Evolutionary conservation across 2,888 invertebrate genomes (phyloP).

Genomic region (Octodonta nipae): DNA sequence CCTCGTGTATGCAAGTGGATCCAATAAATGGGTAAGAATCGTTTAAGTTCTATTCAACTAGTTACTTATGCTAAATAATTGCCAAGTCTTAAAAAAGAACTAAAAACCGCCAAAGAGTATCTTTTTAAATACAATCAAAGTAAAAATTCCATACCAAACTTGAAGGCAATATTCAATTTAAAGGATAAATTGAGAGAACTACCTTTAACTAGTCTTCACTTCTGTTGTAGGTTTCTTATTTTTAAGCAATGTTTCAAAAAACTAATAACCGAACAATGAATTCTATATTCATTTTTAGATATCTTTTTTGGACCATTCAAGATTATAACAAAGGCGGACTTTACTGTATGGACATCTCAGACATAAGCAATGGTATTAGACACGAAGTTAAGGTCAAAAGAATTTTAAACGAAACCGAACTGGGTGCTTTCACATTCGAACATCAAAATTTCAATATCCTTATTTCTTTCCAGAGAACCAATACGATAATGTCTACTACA

Average conservation of each 20-base stretch:
- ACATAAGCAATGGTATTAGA: conserved; percentile 60
- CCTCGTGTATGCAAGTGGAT: conserved; percentile 76
- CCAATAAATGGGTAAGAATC: conserved; percentile 70
- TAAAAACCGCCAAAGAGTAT: no score
- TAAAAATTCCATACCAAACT: no score
- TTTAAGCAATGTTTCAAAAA: no score
- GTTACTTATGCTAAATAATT: neutral
- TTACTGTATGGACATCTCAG: conserved; percentile 62
- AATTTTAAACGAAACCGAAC: conserved; percentile 50
- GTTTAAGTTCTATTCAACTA: neutral
- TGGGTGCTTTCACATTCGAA: conserved; percentile 76
- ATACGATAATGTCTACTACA: conserved; percentile 68
- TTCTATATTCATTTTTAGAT: conserved; percentile 40
- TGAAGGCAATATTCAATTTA: no score
- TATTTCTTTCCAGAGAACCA: conserved; percentile 57
- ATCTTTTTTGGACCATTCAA: conserved; percentile 63
- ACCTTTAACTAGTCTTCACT: no score
- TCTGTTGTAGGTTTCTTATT: no score
- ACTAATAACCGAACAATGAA: no score
- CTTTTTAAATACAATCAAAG: no score
- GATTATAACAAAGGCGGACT: conserved; percentile 49
- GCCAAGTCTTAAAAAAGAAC: no score
- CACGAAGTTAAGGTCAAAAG: conserved; percentile 53
- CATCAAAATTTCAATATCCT: conserved; percentile 67
- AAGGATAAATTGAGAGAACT: no score